Base-by-base conservation (phyloP, 2,797 vertebrate genomes). In the Vespertilio murinus region DNA sequence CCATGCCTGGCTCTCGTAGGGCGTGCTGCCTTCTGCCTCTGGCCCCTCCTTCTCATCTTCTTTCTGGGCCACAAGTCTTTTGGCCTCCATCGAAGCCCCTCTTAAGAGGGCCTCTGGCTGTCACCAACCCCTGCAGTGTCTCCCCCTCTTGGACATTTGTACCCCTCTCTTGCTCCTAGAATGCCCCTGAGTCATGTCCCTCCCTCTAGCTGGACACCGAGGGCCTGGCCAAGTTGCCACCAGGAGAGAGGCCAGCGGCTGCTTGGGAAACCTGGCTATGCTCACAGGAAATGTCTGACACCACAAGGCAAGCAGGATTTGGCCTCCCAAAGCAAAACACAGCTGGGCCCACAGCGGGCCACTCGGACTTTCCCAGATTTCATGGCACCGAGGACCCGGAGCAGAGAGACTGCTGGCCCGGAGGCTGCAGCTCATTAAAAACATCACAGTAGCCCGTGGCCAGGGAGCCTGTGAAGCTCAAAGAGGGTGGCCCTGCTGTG, bases 261-360 rank as follows among this genome's bases (percentile, higher is more conserved):
- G 94, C 83, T 90, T 91, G 83, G 78, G 92, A 84, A 96, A 95
- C 33, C 64, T 91, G 23, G 67, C 86, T 4, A 33, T 67, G 77
- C 70, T 96, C 88, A 97, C 94, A 93, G 95, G 96, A 96, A 97
- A 96, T 96, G 78, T 93, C 94, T 96, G 95, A 95, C 56, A 89
- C 96, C 35, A 78, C 30, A 92, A 91, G 93, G 96, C 81, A 89
- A 95, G 93, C 5, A 52, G 22, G 94, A 93, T 52, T 69, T 80
- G 77, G 86, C 96, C 70, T 96, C 79, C 70, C 81, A 87, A 95
- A 97, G 92, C 96, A 97, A 97, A 96, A 97, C 95, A 97, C 96
- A 96, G 96, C 96, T 97, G 97, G 83, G 75, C 89, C n/a, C 8
- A 56, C 91, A 71, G 74, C 12, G 14, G 91, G 82, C 59, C 28